Evolutionary conservation across 1,140 invertebrate species (phyloP).

Genomic region (Panonychus citri): DNA sequence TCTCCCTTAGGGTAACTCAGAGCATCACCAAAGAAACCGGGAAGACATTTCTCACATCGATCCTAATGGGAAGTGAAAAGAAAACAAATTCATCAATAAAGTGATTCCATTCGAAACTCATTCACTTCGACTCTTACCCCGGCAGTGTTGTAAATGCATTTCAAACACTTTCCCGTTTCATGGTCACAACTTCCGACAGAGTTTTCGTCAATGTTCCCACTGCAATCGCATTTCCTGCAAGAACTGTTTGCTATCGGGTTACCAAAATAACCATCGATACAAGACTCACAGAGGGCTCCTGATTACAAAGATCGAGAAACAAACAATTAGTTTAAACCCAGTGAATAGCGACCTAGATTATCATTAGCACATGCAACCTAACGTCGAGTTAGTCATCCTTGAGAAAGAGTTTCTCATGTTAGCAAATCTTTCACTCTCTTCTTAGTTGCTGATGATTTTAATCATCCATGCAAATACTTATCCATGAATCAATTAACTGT

Average conservation of each 20-base stretch:
- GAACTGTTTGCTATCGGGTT: constrained; percentile 39
- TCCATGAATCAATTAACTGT: no score
- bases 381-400: no score
- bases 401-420: no score
- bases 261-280: constrained; percentile 58
- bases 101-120: no score
- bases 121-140: constrained; percentile 37
- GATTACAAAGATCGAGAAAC: background rate
- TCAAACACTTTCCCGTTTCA: constrained; percentile 77
- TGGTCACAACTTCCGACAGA: constrained; percentile 60
- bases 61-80: constrained; percentile 18
- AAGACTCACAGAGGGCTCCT: constrained; percentile 38
- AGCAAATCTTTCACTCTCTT: no score
- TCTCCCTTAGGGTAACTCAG: constrained; percentile 64
- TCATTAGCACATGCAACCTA: no score
- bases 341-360: no score
- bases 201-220: constrained; percentile 53
- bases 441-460: no score
- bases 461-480: no score
- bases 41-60: constrained; percentile 59
- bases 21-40: constrained; percentile 67
- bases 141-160: constrained; percentile 89
- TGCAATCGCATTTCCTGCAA: constrained; percentile 75
- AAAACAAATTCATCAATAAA: no score
- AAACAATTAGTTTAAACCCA: constrained; percentile 1